phyloP scores from a whole-genome alignment of 2,797 vertebrate species.

The Enteromius trimaculatus region DNA sequence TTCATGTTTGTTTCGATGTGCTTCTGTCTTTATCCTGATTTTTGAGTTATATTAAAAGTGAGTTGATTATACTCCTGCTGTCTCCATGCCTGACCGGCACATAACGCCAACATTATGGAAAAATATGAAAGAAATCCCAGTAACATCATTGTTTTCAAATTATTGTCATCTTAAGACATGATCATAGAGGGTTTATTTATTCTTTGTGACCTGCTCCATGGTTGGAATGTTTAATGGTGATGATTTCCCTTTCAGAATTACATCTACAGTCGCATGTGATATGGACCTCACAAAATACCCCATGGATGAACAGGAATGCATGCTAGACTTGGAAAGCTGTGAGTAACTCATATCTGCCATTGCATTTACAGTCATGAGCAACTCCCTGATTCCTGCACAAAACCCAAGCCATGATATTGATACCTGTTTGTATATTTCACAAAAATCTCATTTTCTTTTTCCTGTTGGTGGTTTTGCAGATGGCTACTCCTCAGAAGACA shows the following conservation, averaged over 20 bases:
- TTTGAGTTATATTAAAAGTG: no score
- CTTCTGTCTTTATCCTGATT: no score
- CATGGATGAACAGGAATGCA: conserved; percentile 98
- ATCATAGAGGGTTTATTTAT: not conserved
- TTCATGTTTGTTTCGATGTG: no score
- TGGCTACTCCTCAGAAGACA: conserved; percentile 97
- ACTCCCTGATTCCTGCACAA: not conserved
- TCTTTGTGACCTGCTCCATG: not conserved
- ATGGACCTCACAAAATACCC: conserved; percentile 99
- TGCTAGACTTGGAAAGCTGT: conserved; percentile 98
- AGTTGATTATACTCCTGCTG: no score
- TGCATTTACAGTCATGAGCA: not conserved
- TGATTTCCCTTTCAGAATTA: conserved; percentile 80
- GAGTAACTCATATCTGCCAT: conserved; percentile 67
- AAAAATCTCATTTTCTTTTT: not conserved
- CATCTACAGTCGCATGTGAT: conserved; percentile 95
- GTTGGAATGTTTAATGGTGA: not conserved
- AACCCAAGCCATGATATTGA: not conserved
- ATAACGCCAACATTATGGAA: not conserved
- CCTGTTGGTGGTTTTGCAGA: conserved; percentile 76
- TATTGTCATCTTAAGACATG: not conserved
- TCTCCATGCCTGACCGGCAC: no score
- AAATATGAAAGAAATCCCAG: not conserved
- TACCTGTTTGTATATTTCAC: not conserved
- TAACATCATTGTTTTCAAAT: not conserved